Evolutionary conservation across 2,797 vertebrate species (phyloP).

Genomic region (Fundulus diaphanus): DNA sequence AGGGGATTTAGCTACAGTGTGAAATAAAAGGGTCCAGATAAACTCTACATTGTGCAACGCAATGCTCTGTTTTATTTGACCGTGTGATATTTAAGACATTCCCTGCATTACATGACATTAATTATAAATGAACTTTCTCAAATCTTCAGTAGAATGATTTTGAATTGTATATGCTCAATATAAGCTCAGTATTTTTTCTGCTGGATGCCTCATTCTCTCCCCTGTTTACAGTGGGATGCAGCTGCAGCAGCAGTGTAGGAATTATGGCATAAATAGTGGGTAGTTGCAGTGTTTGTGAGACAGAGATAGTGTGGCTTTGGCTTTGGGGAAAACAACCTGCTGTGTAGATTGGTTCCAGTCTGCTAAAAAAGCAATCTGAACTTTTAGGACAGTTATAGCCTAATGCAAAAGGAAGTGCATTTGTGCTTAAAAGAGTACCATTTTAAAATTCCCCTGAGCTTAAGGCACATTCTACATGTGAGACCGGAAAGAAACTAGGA

Average conservation of each 20-base stretch:
- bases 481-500: slow-evolving; percentile 25
- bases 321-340: slow-evolving; percentile 55
- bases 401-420: slow-evolving; percentile 50
- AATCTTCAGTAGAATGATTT: background rate
- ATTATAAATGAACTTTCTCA: background rate
- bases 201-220: slow-evolving; percentile 4
- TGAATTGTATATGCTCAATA: background rate
- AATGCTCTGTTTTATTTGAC: background rate
- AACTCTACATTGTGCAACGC: background rate
- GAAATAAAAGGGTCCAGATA: background rate
- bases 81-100: background rate
- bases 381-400: slow-evolving; percentile 53
- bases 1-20: slow-evolving; percentile 8
- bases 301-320: slow-evolving; percentile 52
- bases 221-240: slow-evolving; percentile 4
- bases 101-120: background rate
- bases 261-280: slow-evolving; percentile 33
- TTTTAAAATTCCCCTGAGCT: slow-evolving; percentile 54
- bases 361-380: slow-evolving; percentile 68
- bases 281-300: slow-evolving; percentile 58
- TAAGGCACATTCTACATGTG: slow-evolving; percentile 25
- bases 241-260: slow-evolving; percentile 27
- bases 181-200: slow-evolving; percentile 6
- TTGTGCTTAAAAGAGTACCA: slow-evolving; percentile 50
- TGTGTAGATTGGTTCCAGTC: slow-evolving; percentile 69